Conservation (phyloP, 1,140 invertebrate genomes). For the Trypoxylus dichotomus region DNA sequence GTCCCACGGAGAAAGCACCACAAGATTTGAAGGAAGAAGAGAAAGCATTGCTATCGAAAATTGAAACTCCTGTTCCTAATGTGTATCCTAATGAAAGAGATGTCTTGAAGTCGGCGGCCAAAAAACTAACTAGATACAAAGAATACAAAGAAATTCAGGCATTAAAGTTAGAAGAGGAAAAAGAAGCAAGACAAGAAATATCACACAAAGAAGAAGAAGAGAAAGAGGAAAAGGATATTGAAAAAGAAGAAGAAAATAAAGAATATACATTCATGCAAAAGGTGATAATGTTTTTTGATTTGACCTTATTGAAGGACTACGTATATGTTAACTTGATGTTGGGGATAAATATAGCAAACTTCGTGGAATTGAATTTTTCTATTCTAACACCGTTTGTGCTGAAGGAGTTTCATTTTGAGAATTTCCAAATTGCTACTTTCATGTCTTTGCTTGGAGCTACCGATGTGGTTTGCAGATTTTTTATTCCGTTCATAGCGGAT, state of each 20-base stretch:
- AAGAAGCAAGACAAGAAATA: conserved; percentile 33
- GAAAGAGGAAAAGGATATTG: conserved; percentile 10
- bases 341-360: conserved; percentile 67
- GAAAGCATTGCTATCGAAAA: conserved; percentile 52
- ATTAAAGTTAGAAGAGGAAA: conserved; percentile 1
- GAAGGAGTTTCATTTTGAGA: conserved; percentile 60
- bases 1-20: conserved; percentile 55
- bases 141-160: conserved; percentile 33
- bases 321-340: conserved; percentile 66
- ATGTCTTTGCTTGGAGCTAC: conserved; percentile 62
- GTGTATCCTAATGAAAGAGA: conserved; percentile 41
- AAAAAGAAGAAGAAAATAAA: conserved; percentile 29
- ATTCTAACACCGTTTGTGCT: conserved; percentile 67
- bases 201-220: conserved; percentile 13
- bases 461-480: conserved; percentile 62
- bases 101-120: conserved; percentile 43
- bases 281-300: conserved; percentile 57
- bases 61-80: background rate
- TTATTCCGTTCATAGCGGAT: conserved; percentile 65
- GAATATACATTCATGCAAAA: conserved; percentile 40
- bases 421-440: conserved; percentile 59
- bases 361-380: conserved; percentile 70
- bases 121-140: conserved; percentile 41
- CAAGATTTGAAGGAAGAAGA: conserved; percentile 58
- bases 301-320: conserved; percentile 60